Conservation (phyloP, 2,888 invertebrate genomes). For the Mesorhabditis spiculigera region DNA sequence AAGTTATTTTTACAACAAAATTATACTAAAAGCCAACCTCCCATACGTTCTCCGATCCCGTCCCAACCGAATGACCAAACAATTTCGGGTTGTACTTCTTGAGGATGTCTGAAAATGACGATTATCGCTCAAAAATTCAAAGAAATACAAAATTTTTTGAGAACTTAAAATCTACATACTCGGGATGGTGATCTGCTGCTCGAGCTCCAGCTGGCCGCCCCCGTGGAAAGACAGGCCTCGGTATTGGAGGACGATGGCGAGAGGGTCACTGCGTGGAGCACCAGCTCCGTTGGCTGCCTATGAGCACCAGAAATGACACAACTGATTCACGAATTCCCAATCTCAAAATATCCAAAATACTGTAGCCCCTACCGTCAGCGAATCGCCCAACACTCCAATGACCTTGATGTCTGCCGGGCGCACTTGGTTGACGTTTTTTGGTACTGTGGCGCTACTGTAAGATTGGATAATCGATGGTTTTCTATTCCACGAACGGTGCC, state of each 20-base stretch:
- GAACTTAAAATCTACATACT: not conserved
- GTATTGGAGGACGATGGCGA: slow-evolving; percentile 22
- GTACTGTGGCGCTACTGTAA: slow-evolving; percentile 59
- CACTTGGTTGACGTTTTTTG: slow-evolving; percentile 33
- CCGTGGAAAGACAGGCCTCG: slow-evolving; percentile 21
- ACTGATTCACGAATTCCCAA: not conserved
- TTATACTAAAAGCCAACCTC: slow-evolving; percentile 13
- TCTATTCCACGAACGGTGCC: slow-evolving; percentile 19
- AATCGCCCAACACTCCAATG: slow-evolving; percentile 42
- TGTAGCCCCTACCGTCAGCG: slow-evolving; percentile 27
- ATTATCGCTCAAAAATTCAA: not conserved
- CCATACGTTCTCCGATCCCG: slow-evolving; percentile 59
- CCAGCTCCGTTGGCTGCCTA: slow-evolving; percentile 20
- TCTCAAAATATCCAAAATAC: not conserved
- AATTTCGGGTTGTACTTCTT: slow-evolving; percentile 73
- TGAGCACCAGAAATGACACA: not conserved
- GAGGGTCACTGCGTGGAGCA: slow-evolving; percentile 21
- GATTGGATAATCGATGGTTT: slow-evolving; percentile 14
- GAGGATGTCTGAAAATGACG: slow-evolving; percentile 64
- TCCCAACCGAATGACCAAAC: slow-evolving; percentile 72
- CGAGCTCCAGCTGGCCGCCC: slow-evolving; percentile 22
- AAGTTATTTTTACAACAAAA: not conserved
- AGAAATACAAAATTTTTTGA: not conserved
- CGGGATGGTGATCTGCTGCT: slow-evolving; percentile 22
- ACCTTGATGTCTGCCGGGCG: slow-evolving; percentile 40